A percentile compares a stretch with the other conserved stretches of the same genome.
These are phyloP conservation scores for Drosophila saltans DNA, from an alignment of 1,140 invertebrate species.

Conservation along the genomic window DNA sequence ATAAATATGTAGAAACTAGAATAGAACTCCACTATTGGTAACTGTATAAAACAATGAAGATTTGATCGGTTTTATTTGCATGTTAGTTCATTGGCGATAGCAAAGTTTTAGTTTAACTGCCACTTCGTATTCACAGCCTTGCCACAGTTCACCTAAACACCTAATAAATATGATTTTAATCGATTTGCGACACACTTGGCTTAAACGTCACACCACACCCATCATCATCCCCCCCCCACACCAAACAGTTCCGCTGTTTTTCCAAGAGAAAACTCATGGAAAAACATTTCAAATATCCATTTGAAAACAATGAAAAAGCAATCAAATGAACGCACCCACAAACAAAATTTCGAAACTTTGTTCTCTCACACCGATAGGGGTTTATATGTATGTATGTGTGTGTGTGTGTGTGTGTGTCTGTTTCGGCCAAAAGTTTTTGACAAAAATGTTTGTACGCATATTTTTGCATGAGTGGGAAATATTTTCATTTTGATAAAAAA, in stretches of 20 bases:
- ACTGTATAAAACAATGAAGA: not conserved
- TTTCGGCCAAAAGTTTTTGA: constrained; percentile 39
- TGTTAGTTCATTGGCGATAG: not conserved
- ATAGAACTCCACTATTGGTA: too few species aligned
- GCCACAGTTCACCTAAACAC: constrained; percentile 10
- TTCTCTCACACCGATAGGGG: not conserved
- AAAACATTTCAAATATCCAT: constrained; percentile 57
- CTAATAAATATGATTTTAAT: constrained; percentile 77
- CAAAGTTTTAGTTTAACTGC: not conserved
- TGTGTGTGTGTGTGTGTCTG: constrained; percentile 25
- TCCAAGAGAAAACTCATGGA: constrained; percentile 15
- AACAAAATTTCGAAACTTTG: constrained; percentile 61
- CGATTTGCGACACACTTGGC: constrained; percentile 61
- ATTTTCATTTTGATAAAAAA: constrained; percentile 35
- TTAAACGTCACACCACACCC: not conserved
- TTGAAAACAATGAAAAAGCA: constrained; percentile 81
- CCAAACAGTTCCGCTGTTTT: not conserved
- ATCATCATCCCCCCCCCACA: not conserved
- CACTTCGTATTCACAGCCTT: not conserved
- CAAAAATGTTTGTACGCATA: constrained; percentile 58
- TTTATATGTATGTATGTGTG: not conserved
- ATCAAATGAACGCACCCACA: constrained; percentile 56
- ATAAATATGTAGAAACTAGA: too few species aligned
- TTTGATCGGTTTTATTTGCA: not conserved
- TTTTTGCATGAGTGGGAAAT: constrained; percentile 41